Evolutionary conservation across 2,888 invertebrate genomes (phyloP).

Genomic region (Luperina testacea): DNA sequence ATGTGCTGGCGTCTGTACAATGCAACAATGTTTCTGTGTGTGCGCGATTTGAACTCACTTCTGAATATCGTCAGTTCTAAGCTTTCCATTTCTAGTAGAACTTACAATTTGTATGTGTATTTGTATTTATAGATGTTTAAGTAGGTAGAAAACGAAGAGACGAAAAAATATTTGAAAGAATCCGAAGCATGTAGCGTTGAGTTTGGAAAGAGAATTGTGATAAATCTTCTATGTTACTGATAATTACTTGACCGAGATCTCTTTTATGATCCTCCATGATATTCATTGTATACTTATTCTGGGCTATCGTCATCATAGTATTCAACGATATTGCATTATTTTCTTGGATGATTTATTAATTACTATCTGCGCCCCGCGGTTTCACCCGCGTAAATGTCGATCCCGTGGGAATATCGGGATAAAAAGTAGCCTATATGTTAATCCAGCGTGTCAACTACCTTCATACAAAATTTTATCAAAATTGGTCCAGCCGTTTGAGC

Average conservation of each 20-base stretch:
- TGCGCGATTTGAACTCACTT: conserved; percentile 58
- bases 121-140: conserved; percentile 29
- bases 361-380: no score
- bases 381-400: no score
- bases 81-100: conserved; percentile 60
- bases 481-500: no score
- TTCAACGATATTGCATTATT: not conserved
- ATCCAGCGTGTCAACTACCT: no score
- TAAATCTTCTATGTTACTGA: not conserved
- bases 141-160: conserved; percentile 37
- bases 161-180: not conserved
- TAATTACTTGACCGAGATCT: no score
- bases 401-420: no score
- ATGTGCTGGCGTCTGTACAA: no score
- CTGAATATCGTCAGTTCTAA: conserved; percentile 57
- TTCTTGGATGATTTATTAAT: not conserved
- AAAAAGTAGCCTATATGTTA: no score
- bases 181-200: not conserved
- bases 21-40: conserved; percentile 59
- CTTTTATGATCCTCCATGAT: not conserved
- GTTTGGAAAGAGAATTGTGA: not conserved
- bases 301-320: not conserved
- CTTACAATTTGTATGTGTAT: conserved; percentile 28
- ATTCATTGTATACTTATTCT: no score
- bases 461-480: no score